Evolutionary conservation across 2,888 invertebrate genomes (phyloP), one percentile per base, ranked within the genome.

Genomic region (Elegia similella): DNA sequence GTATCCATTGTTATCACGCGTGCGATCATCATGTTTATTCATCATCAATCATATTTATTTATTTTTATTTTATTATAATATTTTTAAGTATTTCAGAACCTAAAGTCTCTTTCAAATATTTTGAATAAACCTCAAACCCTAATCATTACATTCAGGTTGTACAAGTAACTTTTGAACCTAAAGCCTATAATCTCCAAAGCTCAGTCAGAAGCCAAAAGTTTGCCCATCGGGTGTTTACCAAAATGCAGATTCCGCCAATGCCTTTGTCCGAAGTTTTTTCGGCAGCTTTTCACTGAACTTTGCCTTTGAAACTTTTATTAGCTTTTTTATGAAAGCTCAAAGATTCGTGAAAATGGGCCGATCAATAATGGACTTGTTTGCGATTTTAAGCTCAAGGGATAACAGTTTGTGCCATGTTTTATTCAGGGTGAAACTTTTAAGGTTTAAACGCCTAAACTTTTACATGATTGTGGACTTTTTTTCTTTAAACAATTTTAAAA

Each of bases 231-330:
- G 48, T 56, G 56, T 56, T 56, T 56, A 56, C 46, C 23, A 56
- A 42, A 56, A 56, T 56, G 56, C 42, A 56, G 48, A 56, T 56
- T 47, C 15, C 38, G 42, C 16, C 34, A 8, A 38, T 32, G 47
- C 29, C 48, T 42, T 48, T 48, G 42, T 23, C n/a, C 56, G 15
- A 48, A 42, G 30, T 47, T 55, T 55, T 55, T 56, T 42, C 42
- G 56, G 48, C 13, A 48, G 56, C 56, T 48, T 48, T 56, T 42
- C 30, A 47, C 56, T 56, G 48, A 56, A 56, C 48, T 56, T 56
- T 42, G 55, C 48, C 56, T 48, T 48, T 56, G 56, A n/a, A 56
- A 56, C 42, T 56, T 56, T 56, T 56, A 56, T 56, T 56, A 48
- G 30, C 15, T 56, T 56, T 56, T 55, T 42, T 48, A 38, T 30